Percentiles rank a stretch among this genome's conserved stretches.
phyloP scores from a whole-genome alignment of 2,113 vertebrate genomes.

The Diphyllodes magnificus region DNA sequence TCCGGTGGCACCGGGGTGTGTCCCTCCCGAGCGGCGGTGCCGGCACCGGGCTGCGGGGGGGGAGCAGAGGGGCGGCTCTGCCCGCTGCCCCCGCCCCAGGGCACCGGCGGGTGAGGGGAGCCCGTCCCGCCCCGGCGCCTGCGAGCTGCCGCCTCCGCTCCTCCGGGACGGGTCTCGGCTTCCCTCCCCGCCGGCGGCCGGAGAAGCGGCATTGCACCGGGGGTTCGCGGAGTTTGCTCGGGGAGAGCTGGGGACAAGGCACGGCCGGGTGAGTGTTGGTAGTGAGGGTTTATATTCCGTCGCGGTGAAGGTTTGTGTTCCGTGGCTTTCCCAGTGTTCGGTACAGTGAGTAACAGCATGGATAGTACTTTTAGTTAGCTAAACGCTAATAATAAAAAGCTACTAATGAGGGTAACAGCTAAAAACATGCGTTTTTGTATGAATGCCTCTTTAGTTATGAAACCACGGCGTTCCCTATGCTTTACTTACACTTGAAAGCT shows the following conservation, averaged over 20 bases:
- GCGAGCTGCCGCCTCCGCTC: neutral
- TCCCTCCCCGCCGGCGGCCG: rapidly evolving
- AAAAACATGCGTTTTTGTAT: rapidly evolving
- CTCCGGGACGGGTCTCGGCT: rapidly evolving
- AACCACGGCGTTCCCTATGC: neutral
- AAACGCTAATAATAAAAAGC: neutral
- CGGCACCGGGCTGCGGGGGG: neutral
- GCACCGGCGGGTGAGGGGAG: neutral
- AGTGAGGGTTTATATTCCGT: rapidly evolving
- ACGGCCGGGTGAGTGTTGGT: neutral
- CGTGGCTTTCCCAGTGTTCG: rapidly evolving
- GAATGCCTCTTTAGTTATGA: too few species aligned
- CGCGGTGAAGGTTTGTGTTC: rapidly evolving
- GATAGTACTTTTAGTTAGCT: too few species aligned
- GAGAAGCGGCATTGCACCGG: neutral
- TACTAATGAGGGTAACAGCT: neutral
- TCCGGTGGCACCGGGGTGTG: rapidly evolving
- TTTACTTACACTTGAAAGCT: neutral
- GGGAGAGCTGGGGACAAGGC: neutral
- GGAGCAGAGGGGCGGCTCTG: neutral
- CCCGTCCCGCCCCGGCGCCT: neutral
- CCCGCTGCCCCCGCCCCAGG: too few species aligned
- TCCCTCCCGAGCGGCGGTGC: neutral
- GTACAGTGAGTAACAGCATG: too few species aligned
- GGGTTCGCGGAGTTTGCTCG: rapidly evolving